Evolutionary conservation across 2,797 vertebrate genomes (phyloP).

Genomic region (Echeneis naucrates): DNA sequence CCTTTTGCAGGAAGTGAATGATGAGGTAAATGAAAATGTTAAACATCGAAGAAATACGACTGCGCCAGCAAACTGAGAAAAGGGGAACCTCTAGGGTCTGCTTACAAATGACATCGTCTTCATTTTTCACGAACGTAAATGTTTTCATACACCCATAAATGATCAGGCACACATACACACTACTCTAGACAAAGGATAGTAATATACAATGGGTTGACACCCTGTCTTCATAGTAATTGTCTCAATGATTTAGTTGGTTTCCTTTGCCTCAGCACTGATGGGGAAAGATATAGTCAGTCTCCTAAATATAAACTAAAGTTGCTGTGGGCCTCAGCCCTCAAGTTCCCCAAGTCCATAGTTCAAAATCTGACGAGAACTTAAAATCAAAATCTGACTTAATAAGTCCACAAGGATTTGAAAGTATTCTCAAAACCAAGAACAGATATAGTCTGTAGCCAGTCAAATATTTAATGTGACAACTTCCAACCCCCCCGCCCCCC

Average conservation of each 20-base stretch:
- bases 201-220: constrained; percentile 33
- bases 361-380: constrained; percentile 21
- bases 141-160: neutral
- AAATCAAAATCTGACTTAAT: constrained; percentile 29
- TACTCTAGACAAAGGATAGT: constrained; percentile 27
- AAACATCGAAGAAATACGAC: neutral
- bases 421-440: constrained; percentile 15
- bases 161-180: neutral
- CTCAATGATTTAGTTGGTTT: constrained; percentile 49
- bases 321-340: constrained; percentile 26
- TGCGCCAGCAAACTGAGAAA: constrained; percentile 11
- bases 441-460: constrained; percentile 1
- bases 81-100: constrained; percentile 8
- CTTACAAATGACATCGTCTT: constrained; percentile 2
- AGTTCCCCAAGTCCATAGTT: constrained; percentile 6
- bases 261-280: constrained; percentile 22
- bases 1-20: neutral
- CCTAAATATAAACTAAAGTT: constrained; percentile 18
- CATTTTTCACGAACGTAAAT: neutral
- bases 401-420: constrained; percentile 23
- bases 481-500: too few relatives aligned
- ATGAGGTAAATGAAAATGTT: neutral
- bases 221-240: constrained; percentile 27
- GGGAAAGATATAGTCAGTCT: constrained; percentile 24
- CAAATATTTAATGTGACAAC: neutral